phyloP scores from a whole-genome alignment of 2,888 invertebrate species.

The Schrankia costaestrigalis region DNA sequence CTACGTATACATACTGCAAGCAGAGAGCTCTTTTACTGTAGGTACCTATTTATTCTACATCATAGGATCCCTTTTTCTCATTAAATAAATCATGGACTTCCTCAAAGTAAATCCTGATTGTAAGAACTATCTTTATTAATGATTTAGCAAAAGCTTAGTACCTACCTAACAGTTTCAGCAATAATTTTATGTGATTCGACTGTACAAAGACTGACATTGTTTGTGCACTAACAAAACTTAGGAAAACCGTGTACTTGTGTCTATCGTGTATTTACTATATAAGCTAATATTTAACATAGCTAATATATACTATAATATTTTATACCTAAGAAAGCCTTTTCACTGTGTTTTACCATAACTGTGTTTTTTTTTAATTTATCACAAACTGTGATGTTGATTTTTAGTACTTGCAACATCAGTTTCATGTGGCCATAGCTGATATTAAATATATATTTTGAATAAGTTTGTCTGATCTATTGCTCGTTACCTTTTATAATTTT shows the following conservation, averaged over 20 bases:
- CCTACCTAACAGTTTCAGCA: constrained; percentile 68
- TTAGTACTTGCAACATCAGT: constrained; percentile 24
- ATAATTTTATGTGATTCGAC: constrained; percentile 73
- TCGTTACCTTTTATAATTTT: too few relatives aligned
- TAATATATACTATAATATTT: constrained; percentile 6
- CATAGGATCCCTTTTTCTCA: too few relatives aligned
- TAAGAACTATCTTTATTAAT: too few relatives aligned
- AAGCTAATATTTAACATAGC: constrained; percentile 4
- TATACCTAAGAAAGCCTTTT: constrained; percentile 23
- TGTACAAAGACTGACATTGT: constrained; percentile 71
- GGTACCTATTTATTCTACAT: neutral
- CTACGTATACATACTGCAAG: too few relatives aligned
- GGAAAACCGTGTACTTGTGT: constrained; percentile 35
- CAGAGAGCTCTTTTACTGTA: too few relatives aligned
- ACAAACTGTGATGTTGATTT: constrained; percentile 15
- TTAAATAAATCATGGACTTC: too few relatives aligned
- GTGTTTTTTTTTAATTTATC: constrained; percentile 14
- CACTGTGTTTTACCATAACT: constrained; percentile 20
- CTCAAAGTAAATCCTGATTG: too few relatives aligned
- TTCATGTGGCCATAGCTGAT: constrained; percentile 22
- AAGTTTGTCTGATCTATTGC: too few relatives aligned
- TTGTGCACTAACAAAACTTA: constrained; percentile 52
- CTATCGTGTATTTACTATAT: constrained; percentile 19
- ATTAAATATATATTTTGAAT: constrained; percentile 10
- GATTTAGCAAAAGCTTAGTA: too few relatives aligned